Base-by-base conservation (phyloP, 1,140 invertebrate genomes). In the Nixonia krombeini region DNA sequence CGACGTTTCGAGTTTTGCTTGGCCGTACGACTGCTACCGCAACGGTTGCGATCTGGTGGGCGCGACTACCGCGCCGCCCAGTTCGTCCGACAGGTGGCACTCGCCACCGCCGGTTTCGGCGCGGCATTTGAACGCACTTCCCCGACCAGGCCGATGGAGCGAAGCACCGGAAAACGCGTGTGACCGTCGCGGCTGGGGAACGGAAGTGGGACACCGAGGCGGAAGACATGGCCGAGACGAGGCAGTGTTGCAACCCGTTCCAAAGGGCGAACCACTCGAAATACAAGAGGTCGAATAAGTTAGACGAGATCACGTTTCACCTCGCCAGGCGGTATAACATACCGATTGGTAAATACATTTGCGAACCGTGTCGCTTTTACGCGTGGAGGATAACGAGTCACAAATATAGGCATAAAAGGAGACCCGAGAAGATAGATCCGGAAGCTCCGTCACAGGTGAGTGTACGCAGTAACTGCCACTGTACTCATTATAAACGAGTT, bases 341-440 rank as follows among this genome's bases (percentile, higher is more conserved):
- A 52, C 65, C 65, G 41, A 58, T 69, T 47, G 65, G 65, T 58
- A 69, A 69, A 61, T 69, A 63, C 66, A 69, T 69, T 69, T 69
- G 66, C 66, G 66, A 69, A 69, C 66, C 66, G 55, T 63, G 66
- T 63, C 66, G 66, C 49, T 69, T 69, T 69, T 69, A 69, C 55
- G 66, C 66, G 66, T 63, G 66, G 66, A 63, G 66, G 66, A 69
- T 69, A 55, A 69, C 66, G 53, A 69, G 66, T 69, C 66, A 69
- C 58, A 69, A 69, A 69, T 63, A 69, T 69, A 64, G 62, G 59
- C 55, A 64, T 56, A 64, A 69, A 55, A 69, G 59, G 58, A 69
- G 66, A 63, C 53, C 66, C 49, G 66, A 69, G 12, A 63, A 59
- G 55, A 45, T 49, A 44, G 62, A 31, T 58, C 65, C 65, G 31